These are phyloP conservation scores for Acanthopagrus latus DNA, from an alignment of 2,797 vertebrate genomes.

Conservation along the genomic window DNA sequence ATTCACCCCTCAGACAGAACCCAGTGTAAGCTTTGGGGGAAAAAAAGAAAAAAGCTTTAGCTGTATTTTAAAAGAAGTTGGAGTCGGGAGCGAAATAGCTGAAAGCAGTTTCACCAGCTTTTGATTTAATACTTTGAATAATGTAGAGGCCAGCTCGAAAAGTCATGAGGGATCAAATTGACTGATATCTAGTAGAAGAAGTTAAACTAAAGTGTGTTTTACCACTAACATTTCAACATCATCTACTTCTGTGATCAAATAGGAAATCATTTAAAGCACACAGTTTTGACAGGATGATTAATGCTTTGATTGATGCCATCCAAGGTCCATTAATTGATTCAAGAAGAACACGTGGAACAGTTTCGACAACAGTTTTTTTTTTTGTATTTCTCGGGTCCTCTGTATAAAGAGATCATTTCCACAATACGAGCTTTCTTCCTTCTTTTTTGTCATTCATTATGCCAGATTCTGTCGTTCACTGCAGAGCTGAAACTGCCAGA, in stretches of 20 bases:
- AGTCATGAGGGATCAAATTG: conserved; percentile 16
- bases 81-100: background rate
- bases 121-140: conserved; percentile 23
- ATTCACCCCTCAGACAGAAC: background rate
- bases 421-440: conserved; percentile 6
- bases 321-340: conserved; percentile 34
- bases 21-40: background rate
- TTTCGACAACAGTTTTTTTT: conserved; percentile 2
- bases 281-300: conserved; percentile 31
- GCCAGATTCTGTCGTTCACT: conserved; percentile 16
- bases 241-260: conserved; percentile 23
- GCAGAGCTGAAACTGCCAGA: conserved; percentile 26
- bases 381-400: conserved; percentile 2
- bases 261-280: conserved; percentile 21
- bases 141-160: conserved; percentile 1
- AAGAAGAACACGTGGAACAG: conserved; percentile 39
- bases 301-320: conserved; percentile 25
- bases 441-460: conserved; percentile 42
- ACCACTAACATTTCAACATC: background rate
- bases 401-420: conserved; percentile 24
- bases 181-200: background rate
- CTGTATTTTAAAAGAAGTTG: conserved; percentile 3
- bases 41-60: background rate
- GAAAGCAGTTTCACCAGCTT: conserved; percentile 30
- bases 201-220: conserved; percentile 10